Evolutionary conservation across 2,113 vertebrate species (phyloP).

Genomic region (Phalacrocorax brasilianus): DNA sequence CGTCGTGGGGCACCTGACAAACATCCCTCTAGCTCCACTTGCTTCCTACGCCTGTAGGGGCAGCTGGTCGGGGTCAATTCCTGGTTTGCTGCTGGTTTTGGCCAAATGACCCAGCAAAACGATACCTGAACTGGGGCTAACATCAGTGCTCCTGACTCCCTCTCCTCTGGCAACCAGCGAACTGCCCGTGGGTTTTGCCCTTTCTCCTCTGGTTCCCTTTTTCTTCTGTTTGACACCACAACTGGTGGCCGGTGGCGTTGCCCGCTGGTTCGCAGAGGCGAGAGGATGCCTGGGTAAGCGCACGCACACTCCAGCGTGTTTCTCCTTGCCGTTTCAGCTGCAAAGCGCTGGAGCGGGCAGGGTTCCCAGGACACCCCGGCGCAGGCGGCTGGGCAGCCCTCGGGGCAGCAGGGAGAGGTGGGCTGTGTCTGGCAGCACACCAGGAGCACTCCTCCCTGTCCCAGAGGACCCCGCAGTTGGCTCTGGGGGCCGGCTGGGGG

Average conservation of each 20-base stretch:
- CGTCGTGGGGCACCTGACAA: neutral
- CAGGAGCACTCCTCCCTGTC: neutral
- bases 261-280: fast-evolving
- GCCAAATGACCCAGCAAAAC: neutral
- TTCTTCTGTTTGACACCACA: neutral
- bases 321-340: neutral
- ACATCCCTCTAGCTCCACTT: fast-evolving
- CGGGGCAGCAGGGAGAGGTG: neutral
- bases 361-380: neutral
- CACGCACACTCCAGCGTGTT: fast-evolving
- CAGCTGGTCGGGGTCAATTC: neutral
- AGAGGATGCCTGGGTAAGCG: neutral
- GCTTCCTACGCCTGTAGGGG: fast-evolving
- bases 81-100: neutral
- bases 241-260: fast-evolving
- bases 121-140: too few species aligned
- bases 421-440: neutral
- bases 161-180: neutral
- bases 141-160: neutral
- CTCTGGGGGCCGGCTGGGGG: too few species aligned
- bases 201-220: neutral
- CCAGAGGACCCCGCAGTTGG: neutral
- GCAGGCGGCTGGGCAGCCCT: neutral
- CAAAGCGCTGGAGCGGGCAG: neutral
- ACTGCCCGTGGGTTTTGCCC: neutral